Evolutionary conservation across 2,888 invertebrate genomes (phyloP), one percentile per base, ranked within the genome.

Genomic region (Iphiclides podalirius): DNA sequence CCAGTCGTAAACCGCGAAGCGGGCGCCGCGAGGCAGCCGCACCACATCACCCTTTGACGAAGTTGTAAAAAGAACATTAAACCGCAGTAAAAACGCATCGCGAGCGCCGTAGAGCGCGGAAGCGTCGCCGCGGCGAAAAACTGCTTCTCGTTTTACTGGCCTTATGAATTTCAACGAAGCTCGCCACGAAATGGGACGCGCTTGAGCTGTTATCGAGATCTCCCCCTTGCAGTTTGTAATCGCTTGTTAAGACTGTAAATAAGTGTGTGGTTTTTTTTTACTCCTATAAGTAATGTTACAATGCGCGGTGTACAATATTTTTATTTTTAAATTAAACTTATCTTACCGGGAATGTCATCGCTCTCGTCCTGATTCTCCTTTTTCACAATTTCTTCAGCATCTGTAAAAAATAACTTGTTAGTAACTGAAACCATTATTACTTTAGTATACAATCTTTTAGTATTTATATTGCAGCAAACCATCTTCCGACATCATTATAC

Each of bases 51-150:
- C 86, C 87, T 83, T 82, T 83, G 77, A 78, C 81, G 68, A 80
- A 86, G 89, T 79, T 82, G 81, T 89, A 88, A 89, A 89, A 89
- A 82, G 79, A 79, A 70, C 84, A 81, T 89, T 86, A 89, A 89
- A 88, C 75, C 82, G 82, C 80, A 85, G 77, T 89, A 86, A 88
- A 89, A 87, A 86, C 87, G 85, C 87, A 86, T 84, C 76, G 73
- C 74, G 70, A 68, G 70, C 72, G 69, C 67, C 59, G 55, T 52
- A 57, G 58, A 58, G 58, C 47, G 43, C 52, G 55, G 55, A 58
- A 55, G 20, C n/a, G n/a, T n/a, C 54, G 46, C 51, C 53, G 55
- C 59, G 58, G 70, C 67, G 62, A 67, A 73, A 71, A 73, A 70
- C 73, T 68, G 64, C 72, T 78, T 76, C 71, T 79, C 77, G 79